Evolutionary conservation across 1,140 invertebrate species (phyloP).

Genomic region (Holcopasites calliopsidis): DNA sequence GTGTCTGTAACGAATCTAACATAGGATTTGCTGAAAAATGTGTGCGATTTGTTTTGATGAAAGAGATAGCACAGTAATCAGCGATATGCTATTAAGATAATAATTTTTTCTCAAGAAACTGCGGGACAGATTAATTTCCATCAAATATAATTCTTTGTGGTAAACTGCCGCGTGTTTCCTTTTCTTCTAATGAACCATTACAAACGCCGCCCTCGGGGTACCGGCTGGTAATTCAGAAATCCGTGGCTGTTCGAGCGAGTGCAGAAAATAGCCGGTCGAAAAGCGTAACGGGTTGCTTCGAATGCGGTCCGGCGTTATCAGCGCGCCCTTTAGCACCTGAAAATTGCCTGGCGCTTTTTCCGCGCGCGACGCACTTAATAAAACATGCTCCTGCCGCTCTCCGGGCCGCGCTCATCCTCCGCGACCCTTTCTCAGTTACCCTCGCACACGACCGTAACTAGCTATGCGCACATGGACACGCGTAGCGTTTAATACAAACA

Average conservation of each 20-base stretch:
- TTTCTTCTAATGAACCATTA: too few relatives aligned
- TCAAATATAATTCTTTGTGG: too few relatives aligned
- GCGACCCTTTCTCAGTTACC: constrained; percentile 33
- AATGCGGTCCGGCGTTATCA: constrained; percentile 72
- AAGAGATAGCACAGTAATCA: neutral
- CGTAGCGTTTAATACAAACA: constrained; percentile 28
- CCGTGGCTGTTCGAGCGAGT: constrained; percentile 1
- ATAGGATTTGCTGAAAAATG: neutral
- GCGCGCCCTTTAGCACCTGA: constrained; percentile 72
- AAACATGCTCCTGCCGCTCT: constrained; percentile 67
- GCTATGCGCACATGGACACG: neutral
- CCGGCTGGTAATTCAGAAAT: neutral
- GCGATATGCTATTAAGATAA: too few relatives aligned
- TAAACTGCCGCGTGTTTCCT: too few relatives aligned
- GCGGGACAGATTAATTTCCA: too few relatives aligned
- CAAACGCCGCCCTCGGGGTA: constrained; percentile 22
- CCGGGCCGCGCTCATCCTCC: constrained; percentile 44
- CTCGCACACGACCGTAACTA: constrained; percentile 24
- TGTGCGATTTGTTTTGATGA: neutral
- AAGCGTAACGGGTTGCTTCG: constrained; percentile 70
- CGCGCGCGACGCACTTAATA: constrained; percentile 74
- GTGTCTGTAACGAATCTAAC: neutral
- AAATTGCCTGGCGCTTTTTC: constrained; percentile 73
- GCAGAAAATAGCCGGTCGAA: constrained; percentile 62
- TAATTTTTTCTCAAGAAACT: too few relatives aligned